Evolutionary conservation across 2,113 vertebrate genomes (phyloP), one percentile per base, ranked within the genome.

Genomic region (Pygoscelis antarcticus): DNA sequence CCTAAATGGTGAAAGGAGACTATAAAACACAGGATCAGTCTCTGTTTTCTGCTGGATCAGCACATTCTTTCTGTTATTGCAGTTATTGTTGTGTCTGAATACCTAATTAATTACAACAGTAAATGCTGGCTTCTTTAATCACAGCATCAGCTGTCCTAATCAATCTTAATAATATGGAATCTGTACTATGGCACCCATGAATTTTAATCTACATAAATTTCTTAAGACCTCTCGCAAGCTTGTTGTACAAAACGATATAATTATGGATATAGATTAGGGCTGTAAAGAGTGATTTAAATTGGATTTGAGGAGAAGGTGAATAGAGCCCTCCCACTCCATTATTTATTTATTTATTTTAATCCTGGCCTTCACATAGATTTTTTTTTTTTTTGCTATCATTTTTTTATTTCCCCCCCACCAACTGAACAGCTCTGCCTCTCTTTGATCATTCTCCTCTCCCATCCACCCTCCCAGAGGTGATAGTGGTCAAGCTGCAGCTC

Each of bases 11-110:
- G 8, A 91, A 96, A 80, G 0, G 0, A 55, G 52, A 81, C 79
- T 61, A 89, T 86, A 93, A 96, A 97, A 85, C 84, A 88, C 32
- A 78, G 78, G 72, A 89, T 96, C 68, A 52, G 89, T 36, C 83
- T 80, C 88, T 87, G 83, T 89, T 97, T 97, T 96, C 96, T 96
- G 96, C 91, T 4, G 3, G 54, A 97, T 98, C 97, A 98, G 97
- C 97, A 93, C 82, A 96, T 97, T 96, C 94, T 93, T 97, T 91
- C 91, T 78, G 89, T 97, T 97, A 97, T 95, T 96, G 96, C 89
- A 89, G 96, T 98, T 97, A 98, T 98, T 98, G 97, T 98, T 98
- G 96, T 98, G 97, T 98, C 97, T 97, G 97, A 98, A 98, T 98
- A 97, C 95, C 96, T 98, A 98, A 98, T 98, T 98, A 98, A 98